Percentiles rank a stretch among this genome's conserved stretches.
Conservation (phyloP, 2,888 invertebrate genomes). For the Diachrysia chrysitis region DNA sequence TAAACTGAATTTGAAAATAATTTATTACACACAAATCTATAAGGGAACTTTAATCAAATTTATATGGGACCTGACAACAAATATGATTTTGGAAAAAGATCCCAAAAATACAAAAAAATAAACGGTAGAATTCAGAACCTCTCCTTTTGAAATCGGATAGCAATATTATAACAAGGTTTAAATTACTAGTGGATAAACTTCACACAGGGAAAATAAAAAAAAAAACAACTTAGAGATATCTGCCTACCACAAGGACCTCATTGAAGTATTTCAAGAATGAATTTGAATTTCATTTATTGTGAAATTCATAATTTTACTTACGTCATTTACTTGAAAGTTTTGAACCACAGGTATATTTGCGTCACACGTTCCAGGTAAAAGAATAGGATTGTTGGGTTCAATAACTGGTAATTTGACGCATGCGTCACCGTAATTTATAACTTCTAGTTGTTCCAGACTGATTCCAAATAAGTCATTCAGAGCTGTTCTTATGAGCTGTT, state of each 20-base stretch:
- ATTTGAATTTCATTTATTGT: no score
- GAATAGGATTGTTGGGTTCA: slow-evolving; percentile 66
- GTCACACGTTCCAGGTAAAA: slow-evolving; percentile 77
- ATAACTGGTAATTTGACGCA: slow-evolving; percentile 75
- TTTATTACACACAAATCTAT: no score
- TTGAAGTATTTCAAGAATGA: no score
- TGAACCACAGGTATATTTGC: slow-evolving; percentile 66
- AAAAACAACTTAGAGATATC: no score
- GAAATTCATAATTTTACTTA: slow-evolving; percentile 59
- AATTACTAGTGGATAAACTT: not conserved
- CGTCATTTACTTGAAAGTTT: slow-evolving; percentile 68
- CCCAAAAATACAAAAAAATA: no score
- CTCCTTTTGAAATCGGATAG: no score
- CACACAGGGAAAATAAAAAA: no score
- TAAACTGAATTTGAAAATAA: slow-evolving; percentile 69
- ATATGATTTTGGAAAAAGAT: no score
- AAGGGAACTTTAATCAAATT: no score
- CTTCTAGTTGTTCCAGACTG: slow-evolving; percentile 52
- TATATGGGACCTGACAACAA: no score
- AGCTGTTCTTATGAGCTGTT: slow-evolving; percentile 60
- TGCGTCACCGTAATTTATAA: slow-evolving; percentile 68
- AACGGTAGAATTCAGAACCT: no score
- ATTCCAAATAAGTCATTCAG: slow-evolving; percentile 62
- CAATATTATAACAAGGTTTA: not conserved
- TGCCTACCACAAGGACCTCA: no score